Percentiles rank a stretch among this genome's conserved stretches.
Evolutionary conservation across 2,888 invertebrate genomes (phyloP).

Genomic region (Trypoxylon attenuatum): DNA sequence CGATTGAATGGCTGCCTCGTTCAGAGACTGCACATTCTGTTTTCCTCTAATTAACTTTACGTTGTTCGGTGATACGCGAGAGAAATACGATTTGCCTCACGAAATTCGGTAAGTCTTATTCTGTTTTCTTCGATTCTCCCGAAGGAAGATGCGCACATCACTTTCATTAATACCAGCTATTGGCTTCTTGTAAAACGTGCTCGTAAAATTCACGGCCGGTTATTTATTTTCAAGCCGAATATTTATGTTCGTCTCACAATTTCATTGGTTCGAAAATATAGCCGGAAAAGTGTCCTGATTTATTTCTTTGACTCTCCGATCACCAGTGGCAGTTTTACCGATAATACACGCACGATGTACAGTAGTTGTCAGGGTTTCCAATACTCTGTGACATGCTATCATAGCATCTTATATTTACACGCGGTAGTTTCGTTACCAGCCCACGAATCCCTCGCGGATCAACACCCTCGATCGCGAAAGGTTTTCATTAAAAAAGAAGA

Average conservation of each 20-base stretch:
- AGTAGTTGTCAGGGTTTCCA: slow-evolving; percentile 38
- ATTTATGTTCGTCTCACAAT: no score
- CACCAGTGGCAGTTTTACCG: neutral
- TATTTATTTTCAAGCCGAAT: slow-evolving; percentile 61
- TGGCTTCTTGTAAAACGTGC: slow-evolving; percentile 59
- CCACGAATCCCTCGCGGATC: neutral
- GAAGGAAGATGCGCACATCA: neutral
- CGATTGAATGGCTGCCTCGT: slow-evolving; percentile 62
- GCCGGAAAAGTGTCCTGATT: no score
- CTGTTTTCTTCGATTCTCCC: neutral
- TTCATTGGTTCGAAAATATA: no score
- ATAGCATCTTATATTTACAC: slow-evolving; percentile 24
- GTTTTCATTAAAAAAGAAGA: no score
- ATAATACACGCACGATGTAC: slow-evolving; percentile 27
- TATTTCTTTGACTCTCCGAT: no score
- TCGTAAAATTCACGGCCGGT: slow-evolving; percentile 63
- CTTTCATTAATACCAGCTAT: slow-evolving; percentile 16
- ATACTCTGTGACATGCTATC: slow-evolving; percentile 31
- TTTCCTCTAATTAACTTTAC: slow-evolving; percentile 68
- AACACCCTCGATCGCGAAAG: no score
- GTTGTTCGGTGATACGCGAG: slow-evolving; percentile 56
- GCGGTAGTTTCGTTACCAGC: slow-evolving; percentile 3
- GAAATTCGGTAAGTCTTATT: slow-evolving; percentile 62
- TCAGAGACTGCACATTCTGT: slow-evolving; percentile 67
- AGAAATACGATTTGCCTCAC: slow-evolving; percentile 52